Evolutionary conservation across 1,140 invertebrate species (phyloP).

Genomic region (Coelopa frigida): DNA sequence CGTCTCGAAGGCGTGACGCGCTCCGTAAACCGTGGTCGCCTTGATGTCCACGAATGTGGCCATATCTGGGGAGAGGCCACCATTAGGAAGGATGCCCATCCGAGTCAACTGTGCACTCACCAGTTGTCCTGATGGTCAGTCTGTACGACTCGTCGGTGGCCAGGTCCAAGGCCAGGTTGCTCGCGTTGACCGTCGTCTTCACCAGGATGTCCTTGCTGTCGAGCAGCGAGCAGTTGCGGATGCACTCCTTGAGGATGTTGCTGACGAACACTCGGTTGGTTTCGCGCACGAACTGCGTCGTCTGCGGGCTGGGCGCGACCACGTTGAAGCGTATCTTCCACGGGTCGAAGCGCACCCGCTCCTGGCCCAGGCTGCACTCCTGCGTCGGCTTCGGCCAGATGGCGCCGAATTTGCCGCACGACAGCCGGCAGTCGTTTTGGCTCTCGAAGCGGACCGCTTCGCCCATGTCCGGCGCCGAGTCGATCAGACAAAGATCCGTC

Average conservation of each 20-base stretch:
- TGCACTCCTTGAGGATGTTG: constrained; percentile 52
- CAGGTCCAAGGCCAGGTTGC: constrained; percentile 51
- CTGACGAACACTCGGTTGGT: constrained; percentile 49
- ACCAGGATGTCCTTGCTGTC: constrained; percentile 49
- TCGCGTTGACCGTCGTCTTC: constrained; percentile 46
- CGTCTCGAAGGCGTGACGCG: constrained; percentile 68
- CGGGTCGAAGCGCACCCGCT: constrained; percentile 50
- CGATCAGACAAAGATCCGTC: constrained; percentile 11
- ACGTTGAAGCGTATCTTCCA: constrained; percentile 51
- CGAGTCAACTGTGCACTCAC: constrained; percentile 27
- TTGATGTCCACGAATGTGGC: constrained; percentile 51
- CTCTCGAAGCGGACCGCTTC: constrained; percentile 36
- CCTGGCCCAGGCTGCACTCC: constrained; percentile 42
- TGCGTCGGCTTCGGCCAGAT: constrained; percentile 65
- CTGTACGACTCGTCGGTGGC: constrained; percentile 58
- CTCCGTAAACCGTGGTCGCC: constrained; percentile 63
- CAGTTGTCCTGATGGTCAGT: constrained; percentile 52
- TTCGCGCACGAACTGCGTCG: constrained; percentile 47
- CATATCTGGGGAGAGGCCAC: constrained; percentile 16
- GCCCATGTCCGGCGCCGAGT: constrained; percentile 8
- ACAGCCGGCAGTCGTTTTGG: constrained; percentile 54
- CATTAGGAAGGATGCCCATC: constrained; percentile 38
- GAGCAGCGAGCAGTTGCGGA: constrained; percentile 47
- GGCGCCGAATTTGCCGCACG: constrained; percentile 58
- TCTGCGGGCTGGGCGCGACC: constrained; percentile 44